Evolutionary conservation across 2,797 vertebrate genomes (phyloP).

Genomic region (Chiroxiphia lanceolata): DNA sequence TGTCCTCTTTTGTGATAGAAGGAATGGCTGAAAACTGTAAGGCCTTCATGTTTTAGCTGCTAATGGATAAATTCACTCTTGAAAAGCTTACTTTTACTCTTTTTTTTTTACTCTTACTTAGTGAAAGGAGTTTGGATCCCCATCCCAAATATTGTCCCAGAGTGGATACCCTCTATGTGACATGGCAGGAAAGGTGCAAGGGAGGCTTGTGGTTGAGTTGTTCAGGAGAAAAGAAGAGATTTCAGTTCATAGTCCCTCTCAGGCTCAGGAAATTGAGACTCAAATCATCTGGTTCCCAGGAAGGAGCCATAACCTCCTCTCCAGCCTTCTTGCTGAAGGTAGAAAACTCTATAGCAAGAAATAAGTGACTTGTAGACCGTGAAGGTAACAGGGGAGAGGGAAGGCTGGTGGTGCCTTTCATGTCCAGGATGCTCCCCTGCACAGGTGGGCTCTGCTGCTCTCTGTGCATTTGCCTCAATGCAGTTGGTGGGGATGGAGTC

Average conservation of each 20-base stretch:
- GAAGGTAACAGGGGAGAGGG: not conserved
- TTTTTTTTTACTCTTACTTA: not conserved
- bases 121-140: accelerated
- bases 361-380: not conserved
- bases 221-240: not conserved
- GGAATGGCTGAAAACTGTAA: not conserved
- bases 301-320: not conserved
- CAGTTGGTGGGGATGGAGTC: not conserved
- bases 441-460: not conserved
- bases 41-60: not conserved
- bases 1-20: not conserved
- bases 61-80: not conserved
- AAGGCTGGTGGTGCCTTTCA: not conserved
- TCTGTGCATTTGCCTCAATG: not conserved
- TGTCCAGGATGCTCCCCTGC: not conserved
- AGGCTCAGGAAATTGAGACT: not conserved
- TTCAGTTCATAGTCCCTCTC: not conserved
- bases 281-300: not conserved
- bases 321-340: not conserved
- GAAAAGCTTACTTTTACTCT: not conserved
- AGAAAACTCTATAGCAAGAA: not conserved
- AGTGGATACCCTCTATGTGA: not conserved
- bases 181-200: not conserved
- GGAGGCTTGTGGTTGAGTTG: accelerated
- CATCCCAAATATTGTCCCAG: not conserved